Conservation (phyloP, 2,113 vertebrate species). For the Pelodiscus sinensis region DNA sequence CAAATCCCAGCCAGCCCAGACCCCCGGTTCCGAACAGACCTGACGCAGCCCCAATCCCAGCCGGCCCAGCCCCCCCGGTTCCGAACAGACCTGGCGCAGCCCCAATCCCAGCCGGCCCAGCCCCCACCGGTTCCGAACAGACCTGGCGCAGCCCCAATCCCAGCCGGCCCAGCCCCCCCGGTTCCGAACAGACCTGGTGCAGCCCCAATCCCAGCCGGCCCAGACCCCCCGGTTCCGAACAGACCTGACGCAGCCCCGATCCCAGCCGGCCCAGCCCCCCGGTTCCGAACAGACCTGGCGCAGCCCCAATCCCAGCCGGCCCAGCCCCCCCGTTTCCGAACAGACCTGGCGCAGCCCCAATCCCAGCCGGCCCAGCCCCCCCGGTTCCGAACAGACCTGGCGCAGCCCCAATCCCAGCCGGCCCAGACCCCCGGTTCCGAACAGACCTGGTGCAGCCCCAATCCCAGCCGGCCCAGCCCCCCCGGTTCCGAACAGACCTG, state of each 20-base stretch:
- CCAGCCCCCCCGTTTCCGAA: background rate
- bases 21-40: background rate
- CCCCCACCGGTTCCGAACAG: background rate
- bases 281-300: background rate
- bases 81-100: background rate
- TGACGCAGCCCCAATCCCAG: too few species aligned
- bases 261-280: background rate
- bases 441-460: background rate
- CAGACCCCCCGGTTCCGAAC: background rate
- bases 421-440: background rate
- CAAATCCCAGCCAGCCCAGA: background rate
- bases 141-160: too few species aligned
- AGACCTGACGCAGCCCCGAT: background rate
- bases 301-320: too few species aligned
- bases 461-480: background rate
- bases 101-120: background rate
- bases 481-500: background rate
- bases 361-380: background rate
- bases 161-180: background rate
- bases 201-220: background rate
- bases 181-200: background rate
- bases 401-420: too few species aligned
- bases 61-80: background rate
- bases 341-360: background rate
- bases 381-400: background rate